These are phyloP conservation scores for Ispidina picta DNA, from an alignment of 2,797 vertebrate species.

Conservation along the genomic window DNA sequence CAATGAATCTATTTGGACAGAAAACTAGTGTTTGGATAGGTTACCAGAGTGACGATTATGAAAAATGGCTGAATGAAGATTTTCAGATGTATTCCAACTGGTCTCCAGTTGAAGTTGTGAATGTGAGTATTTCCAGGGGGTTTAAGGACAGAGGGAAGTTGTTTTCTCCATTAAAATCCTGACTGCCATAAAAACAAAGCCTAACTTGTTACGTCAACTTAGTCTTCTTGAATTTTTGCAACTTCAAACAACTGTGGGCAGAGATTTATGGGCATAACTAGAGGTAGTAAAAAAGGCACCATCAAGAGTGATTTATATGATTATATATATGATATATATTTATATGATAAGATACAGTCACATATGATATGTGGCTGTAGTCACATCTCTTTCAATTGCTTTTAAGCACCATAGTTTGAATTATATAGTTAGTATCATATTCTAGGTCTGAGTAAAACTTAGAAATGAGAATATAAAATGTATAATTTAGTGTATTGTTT, in stretches of 20 bases:
- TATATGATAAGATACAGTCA: too few species aligned
- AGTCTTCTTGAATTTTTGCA: neutral
- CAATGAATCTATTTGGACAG: conserved; percentile 89
- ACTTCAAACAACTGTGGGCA: fast-evolving
- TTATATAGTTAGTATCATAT: neutral
- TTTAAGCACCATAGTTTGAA: neutral
- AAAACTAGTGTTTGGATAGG: conserved; percentile 90
- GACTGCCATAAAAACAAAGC: neutral
- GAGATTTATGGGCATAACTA: neutral
- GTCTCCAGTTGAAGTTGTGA: conserved; percentile 82
- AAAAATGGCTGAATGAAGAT: conserved; percentile 84
- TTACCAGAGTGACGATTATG: conserved; percentile 80
- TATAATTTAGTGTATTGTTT: neutral
- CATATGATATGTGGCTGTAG: neutral
- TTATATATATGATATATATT: neutral
- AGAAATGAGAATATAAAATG: neutral
- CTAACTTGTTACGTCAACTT: neutral
- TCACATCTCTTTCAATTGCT: neutral
- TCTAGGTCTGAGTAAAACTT: neutral
- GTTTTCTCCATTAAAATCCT: neutral
- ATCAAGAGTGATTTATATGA: fast-evolving
- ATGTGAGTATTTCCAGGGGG: conserved; percentile 64
- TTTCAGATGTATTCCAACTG: conserved; percentile 87
- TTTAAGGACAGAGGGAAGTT: neutral
- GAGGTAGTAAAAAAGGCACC: neutral